Evolutionary conservation across 2,888 invertebrate genomes (phyloP), one percentile per base, ranked within the genome.

Genomic region (Tinea trinotella): DNA sequence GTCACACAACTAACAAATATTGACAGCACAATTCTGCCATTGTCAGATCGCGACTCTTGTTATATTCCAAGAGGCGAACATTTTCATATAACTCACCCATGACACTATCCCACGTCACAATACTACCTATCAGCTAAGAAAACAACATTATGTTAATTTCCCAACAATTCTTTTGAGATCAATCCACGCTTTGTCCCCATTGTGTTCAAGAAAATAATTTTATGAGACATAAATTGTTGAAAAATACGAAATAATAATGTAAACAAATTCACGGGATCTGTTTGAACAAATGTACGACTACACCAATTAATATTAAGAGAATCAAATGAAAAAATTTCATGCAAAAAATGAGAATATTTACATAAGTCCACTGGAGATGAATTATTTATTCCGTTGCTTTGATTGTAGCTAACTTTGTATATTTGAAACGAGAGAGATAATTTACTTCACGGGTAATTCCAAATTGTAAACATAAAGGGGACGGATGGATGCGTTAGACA

Each of bases 1-100:
- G 71, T 74, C 71, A 72, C 61, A 57, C 58, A 52, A 57, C 61
- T 52, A 55, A 62, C 65, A 68, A 75, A 74, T 75, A 72, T 72
- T 74, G 68, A 70, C 67, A 63, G 55, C 54, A 34, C 48, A 56
- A 58, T 53, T 58, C 57, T 62, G 60, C 64, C 61, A 67, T 65
- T 65, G 65, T 67, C 18, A 48, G 4, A 48, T 12, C 19, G 19
- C 19, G 48, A n/a, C 48, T n/a, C 17, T 48, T 48, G 48, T 48
- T 48, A 48, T 19, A 9, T 2, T 48, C n/a, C n/a, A 5, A 7
- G 12, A 40, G 12, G 48, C 17, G 17, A 48, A 46, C 5, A 48
- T 48, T 48, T 48, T 48, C 48, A 18, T 18, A 48, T 19, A 48
- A 48, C 30, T 30, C 30, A 30, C 30, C n/a, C 30, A n/a, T 17